These are phyloP conservation scores for Ichneumoninae sp. DNA, from an alignment of 2,888 invertebrate species.

Conservation along the genomic window DNA sequence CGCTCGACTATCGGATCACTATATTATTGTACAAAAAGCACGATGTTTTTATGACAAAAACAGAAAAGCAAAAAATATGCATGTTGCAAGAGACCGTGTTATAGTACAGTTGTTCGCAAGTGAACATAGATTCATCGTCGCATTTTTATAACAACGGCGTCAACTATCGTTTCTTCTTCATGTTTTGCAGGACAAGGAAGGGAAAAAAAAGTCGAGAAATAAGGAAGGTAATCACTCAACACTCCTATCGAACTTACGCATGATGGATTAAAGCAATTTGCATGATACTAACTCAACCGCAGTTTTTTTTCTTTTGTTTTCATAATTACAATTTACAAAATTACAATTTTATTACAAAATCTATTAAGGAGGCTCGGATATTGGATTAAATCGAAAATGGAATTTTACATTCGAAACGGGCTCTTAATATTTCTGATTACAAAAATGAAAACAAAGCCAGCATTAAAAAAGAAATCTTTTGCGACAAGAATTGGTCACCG, in stretches of 20 bases:
- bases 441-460: too few species aligned
- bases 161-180: constrained; percentile 52
- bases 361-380: neutral
- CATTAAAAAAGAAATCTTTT: too few species aligned
- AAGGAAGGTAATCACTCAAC: constrained; percentile 90
- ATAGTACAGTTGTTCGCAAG: constrained; percentile 18
- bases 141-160: constrained; percentile 25
- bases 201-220: constrained; percentile 94
- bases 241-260: constrained; percentile 41
- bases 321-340: neutral
- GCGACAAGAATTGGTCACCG: too few species aligned
- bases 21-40: constrained; percentile 20
- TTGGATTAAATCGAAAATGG: neutral
- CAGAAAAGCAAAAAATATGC: constrained; percentile 22
- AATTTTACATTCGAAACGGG: neutral
- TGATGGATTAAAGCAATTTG: constrained; percentile 14
- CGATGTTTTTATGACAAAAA: constrained; percentile 8
- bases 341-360: neutral
- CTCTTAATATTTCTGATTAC: neutral
- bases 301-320: neutral
- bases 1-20: neutral
- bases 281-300: constrained; percentile 38
- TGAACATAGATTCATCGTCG: constrained; percentile 14
- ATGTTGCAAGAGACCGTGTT: constrained; percentile 35
- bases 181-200: constrained; percentile 91